Evolutionary conservation across 23 tunicate genomes (phyloP), one percentile per base, ranked within the genome.

Genomic region (Phallusia fumigata): DNA sequence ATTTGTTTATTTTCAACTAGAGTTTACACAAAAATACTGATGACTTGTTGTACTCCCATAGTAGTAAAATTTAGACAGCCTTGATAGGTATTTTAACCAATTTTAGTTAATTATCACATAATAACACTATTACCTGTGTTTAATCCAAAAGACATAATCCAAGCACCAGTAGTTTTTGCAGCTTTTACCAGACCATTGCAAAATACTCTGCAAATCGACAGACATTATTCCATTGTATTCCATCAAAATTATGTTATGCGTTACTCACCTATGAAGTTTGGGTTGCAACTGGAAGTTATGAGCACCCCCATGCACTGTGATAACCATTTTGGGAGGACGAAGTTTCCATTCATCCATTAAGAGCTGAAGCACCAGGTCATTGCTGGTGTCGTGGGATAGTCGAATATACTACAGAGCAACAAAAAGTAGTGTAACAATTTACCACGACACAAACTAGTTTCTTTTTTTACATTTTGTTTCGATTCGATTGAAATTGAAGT

Each of bases 151-250:
- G 88, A 79, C 97, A 91, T 96, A 16, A 96, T 80, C 99, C 99
- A 96, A 45, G 99, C 96, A 31, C 95, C 99, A 12, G 99, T 96
- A 18, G 99, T 96, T 64, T 91, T 86, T 0, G 99, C 95, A 31
- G 99, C 99, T 75, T 91, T 90, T 12, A 96, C 85, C 69, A 96
- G 64, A 0, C 99, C 99, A 82, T 94, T 87, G 50, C 94, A 84
- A 36, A 94, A 86, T 0, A 87, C 93, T 65, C 98, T 94, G 76
- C 31, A 91, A 81, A 86, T 6, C 8, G 13, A 13, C 15, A 6
- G 1, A 58, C 69, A 58, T 58, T 22, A 6, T 58, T 1, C 8
- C 1, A 58, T 24, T 13, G 3, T 1, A 8, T 33, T 30, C 35
- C 33, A 19, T 2, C 40, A 74, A 21, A 33, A 33, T 21, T 40